phyloP scores from a whole-genome alignment of 2,888 invertebrate species.

The Cerastis leucographa region DNA sequence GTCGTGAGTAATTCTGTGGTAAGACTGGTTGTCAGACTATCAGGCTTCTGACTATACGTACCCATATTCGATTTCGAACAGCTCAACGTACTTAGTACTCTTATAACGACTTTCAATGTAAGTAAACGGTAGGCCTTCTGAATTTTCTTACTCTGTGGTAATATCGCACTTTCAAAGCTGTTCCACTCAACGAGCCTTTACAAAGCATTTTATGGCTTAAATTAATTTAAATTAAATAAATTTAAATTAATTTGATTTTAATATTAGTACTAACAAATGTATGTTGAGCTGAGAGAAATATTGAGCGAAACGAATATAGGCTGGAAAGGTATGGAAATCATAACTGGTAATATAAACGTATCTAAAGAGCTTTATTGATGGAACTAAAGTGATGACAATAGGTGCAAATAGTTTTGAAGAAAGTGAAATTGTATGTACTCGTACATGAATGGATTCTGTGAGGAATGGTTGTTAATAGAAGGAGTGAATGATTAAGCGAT shows the following conservation, averaged over 20 bases:
- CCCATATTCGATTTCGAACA: background rate
- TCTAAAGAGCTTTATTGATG: constrained; percentile 3
- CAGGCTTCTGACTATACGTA: background rate
- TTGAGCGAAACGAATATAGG: constrained; percentile 37
- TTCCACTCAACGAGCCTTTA: background rate
- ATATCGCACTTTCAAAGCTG: constrained; percentile 37
- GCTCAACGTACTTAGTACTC: background rate
- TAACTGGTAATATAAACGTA: constrained; percentile 34
- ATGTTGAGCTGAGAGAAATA: constrained; percentile 30
- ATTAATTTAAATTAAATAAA: too few species aligned
- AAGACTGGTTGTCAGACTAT: background rate
- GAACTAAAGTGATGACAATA: constrained; percentile 21
- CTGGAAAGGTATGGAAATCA: constrained; percentile 29
- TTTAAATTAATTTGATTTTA: too few species aligned
- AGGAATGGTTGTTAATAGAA: too few species aligned
- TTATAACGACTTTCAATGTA: background rate
- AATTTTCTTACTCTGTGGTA: background rate
- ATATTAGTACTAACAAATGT: constrained; percentile 31
- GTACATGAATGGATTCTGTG: too few species aligned
- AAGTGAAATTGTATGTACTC: constrained; percentile 12
- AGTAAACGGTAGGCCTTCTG: constrained; percentile 18
- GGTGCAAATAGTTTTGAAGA: constrained; percentile 17
- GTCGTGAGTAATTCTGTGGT: background rate
- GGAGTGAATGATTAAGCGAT: too few species aligned
- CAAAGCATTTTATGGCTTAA: constrained; percentile 42